phyloP scores from a whole-genome alignment of 2,113 vertebrate genomes.

The Parus major region DNA sequence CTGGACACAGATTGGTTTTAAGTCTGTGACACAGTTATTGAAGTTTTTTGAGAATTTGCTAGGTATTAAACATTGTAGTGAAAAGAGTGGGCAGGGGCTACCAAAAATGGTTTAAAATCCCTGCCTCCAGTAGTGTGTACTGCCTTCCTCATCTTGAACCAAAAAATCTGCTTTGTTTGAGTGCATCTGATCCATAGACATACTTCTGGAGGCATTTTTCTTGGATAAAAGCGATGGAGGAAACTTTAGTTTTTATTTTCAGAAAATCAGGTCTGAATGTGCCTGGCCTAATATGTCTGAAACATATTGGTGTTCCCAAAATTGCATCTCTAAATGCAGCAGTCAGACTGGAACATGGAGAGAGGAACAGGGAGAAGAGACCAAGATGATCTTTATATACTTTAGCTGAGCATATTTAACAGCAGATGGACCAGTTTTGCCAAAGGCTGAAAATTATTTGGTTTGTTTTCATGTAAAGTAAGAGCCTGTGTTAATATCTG shows the following conservation, averaged over 20 bases:
- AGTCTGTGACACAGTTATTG: neutral
- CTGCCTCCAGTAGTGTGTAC: neutral
- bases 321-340: neutral
- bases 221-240: neutral
- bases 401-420: neutral
- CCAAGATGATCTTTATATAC: neutral
- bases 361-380: neutral
- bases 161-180: neutral
- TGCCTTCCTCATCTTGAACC: neutral
- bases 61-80: neutral
- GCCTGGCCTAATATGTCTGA: neutral
- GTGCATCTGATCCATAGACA: neutral
- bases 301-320: neutral
- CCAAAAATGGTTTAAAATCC: neutral
- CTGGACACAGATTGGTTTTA: neutral
- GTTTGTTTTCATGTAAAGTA: neutral
- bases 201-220: neutral
- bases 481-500: neutral
- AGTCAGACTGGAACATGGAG: neutral
- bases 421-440: neutral
- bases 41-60: neutral
- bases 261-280: neutral
- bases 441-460: neutral
- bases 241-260: neutral
- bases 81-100: neutral